These are phyloP conservation scores for Micromussa lordhowensis DNA, from an alignment of 92 coral and sea anemone species.

Conservation along the genomic window DNA sequence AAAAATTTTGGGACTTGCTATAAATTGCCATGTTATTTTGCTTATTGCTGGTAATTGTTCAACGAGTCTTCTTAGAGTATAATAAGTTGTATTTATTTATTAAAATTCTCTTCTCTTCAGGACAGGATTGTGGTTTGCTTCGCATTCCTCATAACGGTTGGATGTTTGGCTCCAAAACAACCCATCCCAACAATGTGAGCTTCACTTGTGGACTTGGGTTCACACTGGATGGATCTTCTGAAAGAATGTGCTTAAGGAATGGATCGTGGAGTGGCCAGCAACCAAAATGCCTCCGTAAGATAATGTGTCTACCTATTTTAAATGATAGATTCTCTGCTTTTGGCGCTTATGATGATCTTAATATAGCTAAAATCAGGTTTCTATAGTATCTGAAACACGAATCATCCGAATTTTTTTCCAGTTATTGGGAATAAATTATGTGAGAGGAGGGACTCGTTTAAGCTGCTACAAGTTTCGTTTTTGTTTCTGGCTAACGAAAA, in stretches of 20 bases:
- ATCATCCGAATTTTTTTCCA: too few relatives aligned
- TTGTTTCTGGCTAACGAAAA: too few relatives aligned
- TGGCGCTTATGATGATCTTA: neutral
- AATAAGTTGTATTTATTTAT: neutral
- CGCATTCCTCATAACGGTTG: conserved; percentile 57
- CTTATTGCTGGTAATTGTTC: too few relatives aligned
- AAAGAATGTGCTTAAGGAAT: conserved; percentile 59
- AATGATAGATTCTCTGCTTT: neutral
- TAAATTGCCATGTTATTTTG: too few relatives aligned
- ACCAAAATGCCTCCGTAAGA: conserved; percentile 51
- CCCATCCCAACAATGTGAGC: conserved; percentile 51
- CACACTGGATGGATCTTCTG: conserved; percentile 54
- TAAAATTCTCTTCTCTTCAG: conserved; percentile 11
- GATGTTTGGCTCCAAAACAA: conserved; percentile 48
- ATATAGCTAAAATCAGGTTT: neutral
- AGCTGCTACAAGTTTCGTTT: too few relatives aligned
- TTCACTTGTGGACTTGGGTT: conserved; percentile 70
- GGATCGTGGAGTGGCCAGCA: conserved; percentile 69
- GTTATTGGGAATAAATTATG: too few relatives aligned
- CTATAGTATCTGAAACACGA: too few relatives aligned
- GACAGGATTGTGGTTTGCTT: conserved; percentile 66
- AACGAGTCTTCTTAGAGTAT: too few relatives aligned
- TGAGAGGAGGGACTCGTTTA: too few relatives aligned
- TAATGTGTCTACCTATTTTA: neutral
- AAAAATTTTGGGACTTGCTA: too few relatives aligned